Base-by-base conservation (phyloP, 2,888 invertebrate species). In the Teleiodes luculella region DNA sequence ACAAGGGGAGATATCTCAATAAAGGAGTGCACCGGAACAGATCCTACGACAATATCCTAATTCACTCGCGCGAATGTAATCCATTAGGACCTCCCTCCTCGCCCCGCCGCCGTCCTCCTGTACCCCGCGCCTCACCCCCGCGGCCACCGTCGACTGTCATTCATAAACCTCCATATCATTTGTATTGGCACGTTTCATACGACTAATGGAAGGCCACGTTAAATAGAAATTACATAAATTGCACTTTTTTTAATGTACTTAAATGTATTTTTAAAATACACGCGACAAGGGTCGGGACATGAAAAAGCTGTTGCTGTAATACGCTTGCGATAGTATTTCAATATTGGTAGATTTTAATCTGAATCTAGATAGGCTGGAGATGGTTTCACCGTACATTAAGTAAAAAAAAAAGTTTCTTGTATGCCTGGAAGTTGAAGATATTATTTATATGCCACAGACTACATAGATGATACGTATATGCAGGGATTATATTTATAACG, bases 111-210 rank as follows among this genome's bases (percentile, higher is more conserved):
- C n/a, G 58, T 62, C 62, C 59, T 59, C 58, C 54, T 46, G 54
- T 52, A 11, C 5, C 57, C 51, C 58, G 52, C 55, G 28, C 51
- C 39, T 50, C 54, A 57, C 62, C 53, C 54, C 55, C 59, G 58
- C 50, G 58, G 69, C 73, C 71, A 68, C 67, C 70, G 68, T 78
- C 80, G 80, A 76, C 83, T 82, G 83, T 86, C 87, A 88, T 87
- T 87, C 87, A 86, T 86, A 86, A 85, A 87, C 83, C 84, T 86
- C 82, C 86, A 83, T 84, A 86, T 86, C 86, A 89, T 88, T 87
- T 86, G 86, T 89, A 89, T 89, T 85, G 88, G 87, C 86, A 88
- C 84, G 87, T 86, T 87, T 87, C 86, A 86, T 88, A 85, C 79
- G 85, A 85, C 83, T 89, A 89, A 89, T 87, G 88, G 88, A 86